These are phyloP conservation scores for Dendrolimus punctatus DNA, from an alignment of 1,140 invertebrate genomes.

Conservation along the genomic window DNA sequence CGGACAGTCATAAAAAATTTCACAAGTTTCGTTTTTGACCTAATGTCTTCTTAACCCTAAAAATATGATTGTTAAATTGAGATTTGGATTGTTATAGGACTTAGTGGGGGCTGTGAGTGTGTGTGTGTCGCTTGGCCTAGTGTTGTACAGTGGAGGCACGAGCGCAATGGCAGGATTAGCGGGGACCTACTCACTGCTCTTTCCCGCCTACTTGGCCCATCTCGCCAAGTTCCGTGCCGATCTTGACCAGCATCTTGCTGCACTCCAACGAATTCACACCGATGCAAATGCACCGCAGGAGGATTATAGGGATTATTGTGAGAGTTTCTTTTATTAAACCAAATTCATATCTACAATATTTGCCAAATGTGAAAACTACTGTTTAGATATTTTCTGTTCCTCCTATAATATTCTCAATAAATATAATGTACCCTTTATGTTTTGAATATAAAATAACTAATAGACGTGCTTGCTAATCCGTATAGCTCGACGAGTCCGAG, in stretches of 20 bases:
- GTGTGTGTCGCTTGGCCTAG: constrained; percentile 79
- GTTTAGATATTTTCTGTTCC: too few relatives aligned
- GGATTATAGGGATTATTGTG: constrained; percentile 72
- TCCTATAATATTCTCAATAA: too few relatives aligned
- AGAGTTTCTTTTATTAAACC: constrained; percentile 1
- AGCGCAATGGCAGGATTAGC: constrained; percentile 80
- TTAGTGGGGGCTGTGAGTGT: constrained; percentile 85
- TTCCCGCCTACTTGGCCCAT: constrained; percentile 88
- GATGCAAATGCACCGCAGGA: constrained; percentile 75
- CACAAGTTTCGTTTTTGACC: too few relatives aligned
- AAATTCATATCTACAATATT: too few relatives aligned
- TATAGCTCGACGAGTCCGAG: too few relatives aligned
- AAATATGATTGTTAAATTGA: too few relatives aligned
- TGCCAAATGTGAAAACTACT: too few relatives aligned
- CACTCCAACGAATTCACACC: constrained; percentile 80
- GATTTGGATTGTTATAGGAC: constrained; percentile 74
- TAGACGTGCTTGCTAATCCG: too few relatives aligned
- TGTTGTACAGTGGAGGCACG: constrained; percentile 72
- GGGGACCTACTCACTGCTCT: constrained; percentile 85
- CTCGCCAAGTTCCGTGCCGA: constrained; percentile 86
- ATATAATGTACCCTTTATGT: too few relatives aligned
- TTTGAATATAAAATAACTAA: too few relatives aligned
- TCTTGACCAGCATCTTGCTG: constrained; percentile 85
- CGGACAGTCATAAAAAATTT: too few relatives aligned
- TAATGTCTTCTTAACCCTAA: too few relatives aligned